These are phyloP conservation scores for Plectropomus leopardus DNA, from an alignment of 2,113 vertebrate genomes.

Conservation along the genomic window DNA sequence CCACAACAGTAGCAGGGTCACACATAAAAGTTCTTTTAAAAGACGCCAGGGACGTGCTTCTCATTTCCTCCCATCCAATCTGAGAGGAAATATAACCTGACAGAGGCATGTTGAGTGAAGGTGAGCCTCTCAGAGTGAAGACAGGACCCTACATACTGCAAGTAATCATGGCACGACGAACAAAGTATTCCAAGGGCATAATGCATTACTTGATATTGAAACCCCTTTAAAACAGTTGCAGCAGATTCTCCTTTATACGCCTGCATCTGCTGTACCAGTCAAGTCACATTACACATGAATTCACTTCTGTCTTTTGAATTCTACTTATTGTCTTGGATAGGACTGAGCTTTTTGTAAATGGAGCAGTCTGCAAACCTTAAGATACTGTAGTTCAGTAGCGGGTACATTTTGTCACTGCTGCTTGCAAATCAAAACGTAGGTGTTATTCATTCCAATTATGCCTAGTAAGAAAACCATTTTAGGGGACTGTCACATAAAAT, in stretches of 20 bases:
- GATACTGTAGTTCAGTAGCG: neutral
- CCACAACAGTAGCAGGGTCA: neutral
- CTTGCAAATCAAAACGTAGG: neutral
- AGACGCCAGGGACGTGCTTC: slow-evolving; percentile 45
- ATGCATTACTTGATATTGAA: neutral
- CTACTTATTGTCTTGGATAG: slow-evolving; percentile 12
- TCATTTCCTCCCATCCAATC: slow-evolving; percentile 48
- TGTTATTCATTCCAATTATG: neutral
- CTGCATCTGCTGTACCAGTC: slow-evolving; percentile 1
- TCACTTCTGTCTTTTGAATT: neutral
- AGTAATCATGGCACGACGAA: slow-evolving; percentile 29
- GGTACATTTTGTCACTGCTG: neutral
- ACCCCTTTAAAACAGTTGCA: neutral
- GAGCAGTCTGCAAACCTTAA: neutral
- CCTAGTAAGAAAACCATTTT: neutral
- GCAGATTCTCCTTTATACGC: neutral
- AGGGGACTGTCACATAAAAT: neutral
- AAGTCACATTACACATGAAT: slow-evolving; percentile 14
- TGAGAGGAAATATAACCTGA: slow-evolving; percentile 48
- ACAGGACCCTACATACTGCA: slow-evolving; percentile 19
- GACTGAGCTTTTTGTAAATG: neutral
- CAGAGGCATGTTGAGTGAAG: slow-evolving; percentile 35
- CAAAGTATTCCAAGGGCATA: slow-evolving; percentile 20
- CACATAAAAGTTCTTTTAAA: slow-evolving; percentile 30
- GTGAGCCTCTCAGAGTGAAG: slow-evolving; percentile 51